Evolutionary conservation across 2,888 invertebrate genomes (phyloP), one percentile per base, ranked within the genome.

Genomic region (Drosophila siamana): DNA sequence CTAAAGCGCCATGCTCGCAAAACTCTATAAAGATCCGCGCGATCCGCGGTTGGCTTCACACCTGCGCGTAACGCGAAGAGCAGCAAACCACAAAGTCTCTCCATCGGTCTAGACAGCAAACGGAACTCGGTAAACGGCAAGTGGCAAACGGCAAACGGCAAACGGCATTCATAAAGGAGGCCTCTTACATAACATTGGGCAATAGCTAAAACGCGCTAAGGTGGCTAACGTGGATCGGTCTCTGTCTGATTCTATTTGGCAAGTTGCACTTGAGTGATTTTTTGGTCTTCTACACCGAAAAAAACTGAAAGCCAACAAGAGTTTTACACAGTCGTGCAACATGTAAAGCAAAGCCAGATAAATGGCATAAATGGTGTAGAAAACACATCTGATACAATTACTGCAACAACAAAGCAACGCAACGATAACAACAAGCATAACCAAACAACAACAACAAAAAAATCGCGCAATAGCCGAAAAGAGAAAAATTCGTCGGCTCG

Each of bases 261-360:
- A 86, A 90, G 89, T 89, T 90, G 89, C 90, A 90, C 89, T 87
- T 91, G 86, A 90, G 90, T 90, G 90, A 90, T 86, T 90, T 90
- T 88, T 78, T 80, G 82, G 81, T 78, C 78, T 82, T 73, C 76
- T 80, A 79, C 33, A 33, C 11, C n/a, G 4, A 30, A 11, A 30
- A 30, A 30, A 64, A 59, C 65, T 67, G 77, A 70, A 78, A 77
- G 77, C 73, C 63, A 71, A 78, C 62, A 79, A 73, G 63, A 72
- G 65, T 75, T 70, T 63, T 69, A 48, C 55, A 75, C 57, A 78
- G n/a, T 71, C 2, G 72, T 71, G 80, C 70, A 75, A 82, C 72
- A 80, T 84, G 73, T 85, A 80, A 86, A 75, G 73, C 84, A 72
- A 78, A 68, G 30, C 55, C 66, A 80, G 87, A 70, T 86, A 82